Evolutionary conservation across 2,113 vertebrate species (phyloP), one percentile per base, ranked within the genome.

Genomic region (Odontophorus gujanensis): DNA sequence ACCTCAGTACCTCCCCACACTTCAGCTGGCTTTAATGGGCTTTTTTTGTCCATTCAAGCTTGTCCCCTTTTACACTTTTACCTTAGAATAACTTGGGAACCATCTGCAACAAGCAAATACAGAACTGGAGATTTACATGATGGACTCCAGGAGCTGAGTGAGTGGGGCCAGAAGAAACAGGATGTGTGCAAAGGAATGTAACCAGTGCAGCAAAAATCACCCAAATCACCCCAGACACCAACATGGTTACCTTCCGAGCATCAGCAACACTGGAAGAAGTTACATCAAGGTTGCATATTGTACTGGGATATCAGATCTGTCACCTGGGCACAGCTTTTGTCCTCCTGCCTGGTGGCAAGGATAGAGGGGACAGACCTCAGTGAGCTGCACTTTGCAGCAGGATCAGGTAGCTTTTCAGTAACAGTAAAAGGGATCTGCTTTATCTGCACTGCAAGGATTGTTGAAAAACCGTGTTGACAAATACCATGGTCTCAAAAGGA

Each of bases 391-490:
- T 0, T 24, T 0, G 47, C 86, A 58, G 62, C 30, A 38, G 66
- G 86, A 87, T 76, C 20, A 30, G 67, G 43, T 16, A 71, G 42
- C 45, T 45, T 79, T 75, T 47, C 48, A 58, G 42, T 28, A 72
- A 62, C 3, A 1, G 71, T 65, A 28, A 26, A 8, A 92, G 22
- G 42, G 89, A 85, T 74, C 2, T 0, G 59, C 42, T 94, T 87
- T 91, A 82, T 87, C 94, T 80, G 67, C 1, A 9, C 0, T 0
- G 87, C 25, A 75, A 77, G 87, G 89, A 94, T 92, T 91, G 77
- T 3, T 85, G 84, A 47, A 87, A 74, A 95, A 72, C 84, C 0
- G 2, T 32, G 50, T 36, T 93, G 94, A 92, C 78, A 96, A 89
- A 91, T 34, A 72, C 63, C 58, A 55, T 1, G 2, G 81, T 53